Percentiles rank a stretch among this genome's conserved stretches.
phyloP scores from a whole-genome alignment of 2,888 invertebrate species.

The Altica lythri region DNA sequence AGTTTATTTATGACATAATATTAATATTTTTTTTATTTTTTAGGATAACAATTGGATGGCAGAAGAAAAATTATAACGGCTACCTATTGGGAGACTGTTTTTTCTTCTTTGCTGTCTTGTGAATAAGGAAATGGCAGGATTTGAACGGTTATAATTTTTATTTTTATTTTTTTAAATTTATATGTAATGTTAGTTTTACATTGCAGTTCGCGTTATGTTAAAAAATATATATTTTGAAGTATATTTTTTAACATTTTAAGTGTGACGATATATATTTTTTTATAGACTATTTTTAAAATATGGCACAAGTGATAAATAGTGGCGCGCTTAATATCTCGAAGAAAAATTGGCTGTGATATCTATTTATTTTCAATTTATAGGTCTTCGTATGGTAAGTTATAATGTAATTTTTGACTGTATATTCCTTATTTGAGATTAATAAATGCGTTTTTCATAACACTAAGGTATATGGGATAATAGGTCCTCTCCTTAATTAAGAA shows the following conservation, averaged over 20 bases:
- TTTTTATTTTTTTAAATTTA: constrained; percentile 32
- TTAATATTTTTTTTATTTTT: constrained; percentile 46
- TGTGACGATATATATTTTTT: constrained; percentile 4
- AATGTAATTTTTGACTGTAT: constrained; percentile 41
- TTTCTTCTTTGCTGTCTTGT: constrained; percentile 39
- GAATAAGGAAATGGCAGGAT: constrained; percentile 36
- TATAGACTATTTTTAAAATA: constrained; percentile 6
- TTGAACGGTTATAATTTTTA: constrained; percentile 33
- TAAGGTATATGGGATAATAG: constrained; percentile 46
- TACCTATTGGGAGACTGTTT: constrained; percentile 38
- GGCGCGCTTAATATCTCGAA: constrained; percentile 20
- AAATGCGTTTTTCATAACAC: constrained; percentile 43
- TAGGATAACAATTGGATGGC: constrained; percentile 42
- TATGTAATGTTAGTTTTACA: constrained; percentile 30
- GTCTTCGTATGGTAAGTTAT: constrained; percentile 44
- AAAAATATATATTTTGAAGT: constrained; percentile 19
- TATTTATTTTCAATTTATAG: constrained; percentile 28
- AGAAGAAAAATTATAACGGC: constrained; percentile 37
- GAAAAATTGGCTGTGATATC: constrained; percentile 16
- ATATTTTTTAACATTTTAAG: no score
- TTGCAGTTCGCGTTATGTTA: constrained; percentile 32
- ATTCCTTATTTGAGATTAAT: constrained; percentile 39
- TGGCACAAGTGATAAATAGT: constrained; percentile 21
- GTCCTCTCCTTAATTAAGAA: constrained; percentile 45
- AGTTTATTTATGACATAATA: constrained; percentile 60